These are phyloP conservation scores for Zygogramma bicolorata DNA, from an alignment of 2,888 invertebrate genomes.

Conservation along the genomic window DNA sequence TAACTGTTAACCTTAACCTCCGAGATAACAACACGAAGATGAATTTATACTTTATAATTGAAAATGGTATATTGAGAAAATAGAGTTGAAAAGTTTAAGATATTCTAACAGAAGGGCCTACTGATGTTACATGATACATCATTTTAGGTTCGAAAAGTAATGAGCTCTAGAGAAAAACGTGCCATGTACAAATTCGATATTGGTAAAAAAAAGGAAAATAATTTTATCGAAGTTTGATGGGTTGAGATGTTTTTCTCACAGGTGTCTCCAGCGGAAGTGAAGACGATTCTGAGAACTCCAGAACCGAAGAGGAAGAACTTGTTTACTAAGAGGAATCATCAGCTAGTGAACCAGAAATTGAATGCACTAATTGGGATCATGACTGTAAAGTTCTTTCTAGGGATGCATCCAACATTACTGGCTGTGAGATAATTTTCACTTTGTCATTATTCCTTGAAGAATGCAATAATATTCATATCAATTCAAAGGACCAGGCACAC, in stretches of 20 bases:
- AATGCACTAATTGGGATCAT: slow-evolving; percentile 60
- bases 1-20: too few species aligned
- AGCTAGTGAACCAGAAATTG: slow-evolving; percentile 59
- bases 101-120: too few species aligned
- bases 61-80: too few species aligned
- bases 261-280: not conserved
- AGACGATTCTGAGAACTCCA: slow-evolving; percentile 11
- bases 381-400: slow-evolving; percentile 53
- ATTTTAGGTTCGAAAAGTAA: not conserved
- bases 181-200: not conserved
- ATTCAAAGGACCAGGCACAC: too few species aligned
- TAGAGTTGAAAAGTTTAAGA: too few species aligned
- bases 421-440: slow-evolving; percentile 47
- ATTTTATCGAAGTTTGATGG: too few species aligned
- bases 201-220: too few species aligned
- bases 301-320: slow-evolving; percentile 38
- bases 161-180: not conserved
- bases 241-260: slow-evolving; percentile 6
- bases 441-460: not conserved
- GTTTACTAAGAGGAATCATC: slow-evolving; percentile 51
- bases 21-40: too few species aligned
- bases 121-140: too few species aligned
- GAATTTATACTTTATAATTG: too few species aligned
- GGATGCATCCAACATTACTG: slow-evolving; percentile 36
- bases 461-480: too few species aligned